phyloP scores from a whole-genome alignment of 2,113 vertebrate species.

The Urocitellus parryii region DNA sequence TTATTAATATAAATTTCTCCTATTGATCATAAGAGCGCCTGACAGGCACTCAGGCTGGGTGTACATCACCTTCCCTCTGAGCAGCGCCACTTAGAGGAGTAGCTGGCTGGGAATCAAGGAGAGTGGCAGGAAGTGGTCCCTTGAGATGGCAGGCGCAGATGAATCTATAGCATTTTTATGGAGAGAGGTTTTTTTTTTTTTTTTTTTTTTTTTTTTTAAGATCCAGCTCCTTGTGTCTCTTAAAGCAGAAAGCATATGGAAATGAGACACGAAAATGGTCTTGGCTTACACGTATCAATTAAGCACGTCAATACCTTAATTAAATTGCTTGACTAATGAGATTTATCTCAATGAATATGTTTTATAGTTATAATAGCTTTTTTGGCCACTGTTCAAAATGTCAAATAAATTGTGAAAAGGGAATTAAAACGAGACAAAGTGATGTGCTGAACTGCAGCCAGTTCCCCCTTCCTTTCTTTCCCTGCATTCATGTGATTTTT shows the following conservation, averaged over 20 bases:
- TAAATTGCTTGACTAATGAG: constrained; percentile 98
- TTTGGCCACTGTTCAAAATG: constrained; percentile 96
- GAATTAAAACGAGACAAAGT: constrained; percentile 88
- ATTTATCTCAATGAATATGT: constrained; percentile 98
- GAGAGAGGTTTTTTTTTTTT: constrained; percentile 68
- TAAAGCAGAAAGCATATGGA: constrained; percentile 92
- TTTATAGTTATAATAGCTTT: constrained; percentile 99
- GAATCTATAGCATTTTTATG: constrained; percentile 91
- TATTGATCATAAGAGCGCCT: constrained; percentile 96
- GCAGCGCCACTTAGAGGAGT: constrained; percentile 88
- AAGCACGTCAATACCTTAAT: constrained; percentile 99
- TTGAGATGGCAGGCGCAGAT: constrained; percentile 89
- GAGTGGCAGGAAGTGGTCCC: constrained; percentile 95
- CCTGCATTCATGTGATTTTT: constrained; percentile 87
- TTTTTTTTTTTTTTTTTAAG: constrained; percentile 54
- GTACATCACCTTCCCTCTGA: constrained; percentile 91
- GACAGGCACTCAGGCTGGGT: constrained; percentile 91
- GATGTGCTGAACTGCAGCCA: constrained; percentile 89
- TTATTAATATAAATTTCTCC: constrained; percentile 99
- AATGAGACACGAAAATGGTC: constrained; percentile 95
- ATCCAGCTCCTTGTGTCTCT: constrained; percentile 66
- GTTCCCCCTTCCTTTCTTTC: constrained; percentile 77
- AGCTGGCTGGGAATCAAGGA: constrained; percentile 93
- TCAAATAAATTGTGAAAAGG: constrained; percentile 96
- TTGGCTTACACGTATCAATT: constrained; percentile 97